These are phyloP conservation scores for Doryteuthis pealeii DNA, from an alignment of 1,140 invertebrate species.

Conservation along the genomic window DNA sequence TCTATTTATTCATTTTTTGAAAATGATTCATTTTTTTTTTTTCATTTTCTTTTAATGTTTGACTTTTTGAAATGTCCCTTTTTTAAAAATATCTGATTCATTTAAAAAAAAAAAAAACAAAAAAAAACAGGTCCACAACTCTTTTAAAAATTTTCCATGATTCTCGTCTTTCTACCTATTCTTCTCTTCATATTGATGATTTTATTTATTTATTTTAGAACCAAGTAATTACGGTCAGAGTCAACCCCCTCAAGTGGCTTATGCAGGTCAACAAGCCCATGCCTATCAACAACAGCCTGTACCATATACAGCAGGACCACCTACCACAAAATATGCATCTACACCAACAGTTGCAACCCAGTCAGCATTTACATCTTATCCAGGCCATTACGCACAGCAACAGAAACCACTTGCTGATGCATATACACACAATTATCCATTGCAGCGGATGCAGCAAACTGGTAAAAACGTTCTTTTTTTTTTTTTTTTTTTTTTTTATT, in stretches of 20 bases:
- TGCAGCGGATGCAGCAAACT: slow-evolving; percentile 49
- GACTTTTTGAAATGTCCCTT: too few relatives aligned
- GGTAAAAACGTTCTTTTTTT: slow-evolving; percentile 22
- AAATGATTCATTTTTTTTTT: too few relatives aligned
- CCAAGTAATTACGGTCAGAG: slow-evolving; percentile 24
- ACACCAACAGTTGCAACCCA: slow-evolving; percentile 25
- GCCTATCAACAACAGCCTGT: slow-evolving; percentile 36
- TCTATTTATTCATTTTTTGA: too few relatives aligned
- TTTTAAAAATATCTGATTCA: too few relatives aligned
- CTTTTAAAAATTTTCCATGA: too few relatives aligned
- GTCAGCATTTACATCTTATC: slow-evolving; percentile 54
- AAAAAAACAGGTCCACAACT: too few relatives aligned
- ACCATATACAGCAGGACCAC: slow-evolving; percentile 37
- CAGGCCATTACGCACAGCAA: slow-evolving; percentile 43
- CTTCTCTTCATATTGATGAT: background rate
- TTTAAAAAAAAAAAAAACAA: too few relatives aligned
- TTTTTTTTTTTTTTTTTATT: too few relatives aligned
- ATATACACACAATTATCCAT: slow-evolving; percentile 35
- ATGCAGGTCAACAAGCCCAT: slow-evolving; percentile 31
- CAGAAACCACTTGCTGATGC: slow-evolving; percentile 35
- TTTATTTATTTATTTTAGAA: slow-evolving; percentile 19
- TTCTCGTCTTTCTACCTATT: background rate
- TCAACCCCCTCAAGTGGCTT: slow-evolving; percentile 27
- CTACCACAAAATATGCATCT: slow-evolving; percentile 39
- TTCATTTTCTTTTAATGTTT: too few relatives aligned